Conservation (phyloP, 64 coral and sea anemone genomes). For the Orbicella faveolata region DNA sequence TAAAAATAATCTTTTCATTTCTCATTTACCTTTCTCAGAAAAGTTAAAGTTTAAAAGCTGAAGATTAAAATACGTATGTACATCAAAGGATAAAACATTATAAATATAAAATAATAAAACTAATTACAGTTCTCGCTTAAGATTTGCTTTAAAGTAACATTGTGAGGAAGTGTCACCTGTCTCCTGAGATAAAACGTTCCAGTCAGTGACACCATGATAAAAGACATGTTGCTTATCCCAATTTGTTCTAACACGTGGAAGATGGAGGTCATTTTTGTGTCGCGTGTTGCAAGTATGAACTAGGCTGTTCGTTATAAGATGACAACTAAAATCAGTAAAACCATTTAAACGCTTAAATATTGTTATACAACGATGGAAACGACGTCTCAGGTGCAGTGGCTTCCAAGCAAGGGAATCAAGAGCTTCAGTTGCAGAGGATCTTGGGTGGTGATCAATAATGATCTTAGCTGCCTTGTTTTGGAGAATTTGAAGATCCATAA, state of each 20-base stretch:
- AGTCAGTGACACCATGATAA: neutral
- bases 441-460: too few species aligned
- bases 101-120: too few species aligned
- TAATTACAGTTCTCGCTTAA: neutral
- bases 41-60: too few species aligned
- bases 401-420: slow-evolving; percentile 1
- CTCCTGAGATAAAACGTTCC: neutral
- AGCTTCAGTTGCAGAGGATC: neutral
- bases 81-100: neutral
- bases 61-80: neutral
- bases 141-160: neutral
- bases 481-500: too few species aligned
- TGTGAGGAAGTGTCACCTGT: neutral
- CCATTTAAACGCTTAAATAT: slow-evolving; percentile 2
- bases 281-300: neutral
- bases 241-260: neutral
- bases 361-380: neutral
- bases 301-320: neutral
- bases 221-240: neutral
- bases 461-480: too few species aligned
- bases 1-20: too few species aligned
- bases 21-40: neutral
- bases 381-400: neutral
- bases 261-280: neutral
- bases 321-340: neutral